Evolutionary conservation across 2,113 vertebrate species (phyloP).

Genomic region (Prionailurus bengalensis): DNA sequence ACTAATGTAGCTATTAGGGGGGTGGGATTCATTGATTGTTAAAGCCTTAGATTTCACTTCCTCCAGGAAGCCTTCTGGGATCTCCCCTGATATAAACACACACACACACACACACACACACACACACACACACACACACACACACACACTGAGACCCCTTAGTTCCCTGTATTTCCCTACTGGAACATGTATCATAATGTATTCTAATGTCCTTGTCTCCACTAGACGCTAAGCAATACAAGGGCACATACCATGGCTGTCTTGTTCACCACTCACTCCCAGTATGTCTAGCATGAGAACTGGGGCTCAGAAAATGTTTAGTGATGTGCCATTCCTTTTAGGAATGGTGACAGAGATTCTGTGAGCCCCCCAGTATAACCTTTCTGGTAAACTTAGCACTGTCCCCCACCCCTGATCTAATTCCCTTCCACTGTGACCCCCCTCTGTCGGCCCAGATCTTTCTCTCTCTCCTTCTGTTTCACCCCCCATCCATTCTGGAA

Average conservation of each 20-base stretch:
- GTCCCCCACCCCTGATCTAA: fast-evolving
- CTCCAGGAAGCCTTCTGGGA: neutral
- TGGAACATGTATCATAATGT: neutral
- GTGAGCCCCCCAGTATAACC: neutral
- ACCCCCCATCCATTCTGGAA: neutral
- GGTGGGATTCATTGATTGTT: neutral
- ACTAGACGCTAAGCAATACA: neutral
- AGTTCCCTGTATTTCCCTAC: neutral
- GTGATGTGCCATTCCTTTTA: neutral
- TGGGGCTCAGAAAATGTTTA: neutral
- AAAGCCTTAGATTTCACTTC: neutral
- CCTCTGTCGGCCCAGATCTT: neutral
- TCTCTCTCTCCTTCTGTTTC: neutral
- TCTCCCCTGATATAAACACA: neutral
- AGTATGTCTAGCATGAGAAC: neutral
- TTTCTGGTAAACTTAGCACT: neutral
- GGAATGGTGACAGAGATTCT: neutral
- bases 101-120: neutral
- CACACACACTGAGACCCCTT: neutral
- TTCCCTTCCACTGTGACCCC: neutral
- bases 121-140: too few species aligned
- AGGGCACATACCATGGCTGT: neutral
- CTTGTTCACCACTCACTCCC: neutral
- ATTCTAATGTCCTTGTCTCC: neutral
- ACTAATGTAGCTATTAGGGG: neutral